These are phyloP conservation scores for Pseudoatta argentina DNA, from an alignment of 1,140 invertebrate species.

Conservation along the genomic window DNA sequence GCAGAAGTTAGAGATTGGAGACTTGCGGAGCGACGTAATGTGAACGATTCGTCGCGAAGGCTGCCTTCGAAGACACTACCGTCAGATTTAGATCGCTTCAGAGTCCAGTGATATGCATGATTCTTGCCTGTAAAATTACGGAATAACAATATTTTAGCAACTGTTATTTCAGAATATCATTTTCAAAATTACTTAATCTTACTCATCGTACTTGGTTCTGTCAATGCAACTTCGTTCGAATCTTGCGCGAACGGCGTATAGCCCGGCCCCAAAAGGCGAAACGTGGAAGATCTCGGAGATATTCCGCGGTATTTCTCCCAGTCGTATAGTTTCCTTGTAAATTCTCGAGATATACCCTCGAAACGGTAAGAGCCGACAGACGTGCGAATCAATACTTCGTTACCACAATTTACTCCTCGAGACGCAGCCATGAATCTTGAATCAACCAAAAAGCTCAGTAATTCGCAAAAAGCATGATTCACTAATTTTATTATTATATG, in stretches of 20 bases:
- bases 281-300: constrained; percentile 92
- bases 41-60: constrained; percentile 73
- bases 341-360: constrained; percentile 94
- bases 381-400: constrained; percentile 93
- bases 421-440: constrained; percentile 27
- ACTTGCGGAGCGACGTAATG: constrained; percentile 89
- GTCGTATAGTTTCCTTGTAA: constrained; percentile 95
- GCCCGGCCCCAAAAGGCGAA: constrained; percentile 89
- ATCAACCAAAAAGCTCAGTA: constrained; percentile 3
- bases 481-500: neutral
- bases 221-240: constrained; percentile 25
- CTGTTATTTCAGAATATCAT: neutral
- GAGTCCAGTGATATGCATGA: constrained; percentile 70
- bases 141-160: neutral
- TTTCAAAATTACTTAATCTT: constrained; percentile 4
- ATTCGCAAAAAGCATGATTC: neutral
- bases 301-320: constrained; percentile 95
- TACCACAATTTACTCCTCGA: constrained; percentile 86
- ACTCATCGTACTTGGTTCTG: constrained; percentile 20
- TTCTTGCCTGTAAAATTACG: constrained; percentile 5
- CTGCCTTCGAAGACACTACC: constrained; percentile 88
- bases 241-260: constrained; percentile 52
- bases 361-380: constrained; percentile 93
- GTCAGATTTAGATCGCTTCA: constrained; percentile 90
- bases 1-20: constrained; percentile 77